These are phyloP conservation scores for Cynaeus angustus DNA, from an alignment of 2,888 invertebrate species.

Conservation along the genomic window DNA sequence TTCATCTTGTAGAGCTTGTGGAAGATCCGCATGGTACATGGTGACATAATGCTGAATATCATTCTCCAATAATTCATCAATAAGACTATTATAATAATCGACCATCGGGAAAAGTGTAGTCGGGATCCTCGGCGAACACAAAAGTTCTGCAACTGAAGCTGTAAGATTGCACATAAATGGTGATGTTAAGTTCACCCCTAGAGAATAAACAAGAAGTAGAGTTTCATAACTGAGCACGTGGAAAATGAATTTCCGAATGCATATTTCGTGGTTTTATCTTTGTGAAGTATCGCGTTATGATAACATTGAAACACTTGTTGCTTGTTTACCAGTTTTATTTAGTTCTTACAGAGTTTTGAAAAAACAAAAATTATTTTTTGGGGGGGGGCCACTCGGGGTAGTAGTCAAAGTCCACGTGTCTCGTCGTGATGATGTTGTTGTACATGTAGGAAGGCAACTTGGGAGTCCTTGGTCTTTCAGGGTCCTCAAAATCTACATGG, in stretches of 20 bases:
- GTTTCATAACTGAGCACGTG: no score
- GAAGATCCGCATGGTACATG: constrained; percentile 66
- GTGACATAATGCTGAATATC: constrained; percentile 74
- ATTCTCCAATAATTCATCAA: constrained; percentile 78
- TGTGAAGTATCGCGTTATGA: no score
- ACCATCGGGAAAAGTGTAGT: constrained; percentile 66
- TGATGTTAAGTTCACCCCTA: no score
- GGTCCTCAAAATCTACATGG: constrained; percentile 78
- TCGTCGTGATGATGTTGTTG: constrained; percentile 26
- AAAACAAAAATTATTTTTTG: constrained; percentile 14
- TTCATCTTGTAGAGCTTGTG: constrained; percentile 70
- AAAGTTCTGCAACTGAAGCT: neutral
- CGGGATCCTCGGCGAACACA: no score
- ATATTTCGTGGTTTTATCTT: no score
- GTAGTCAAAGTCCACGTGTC: constrained; percentile 21
- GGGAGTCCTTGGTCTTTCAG: constrained; percentile 76
- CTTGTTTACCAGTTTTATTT: no score
- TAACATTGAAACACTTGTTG: no score
- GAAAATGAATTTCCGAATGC: no score
- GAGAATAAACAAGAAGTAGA: no score
- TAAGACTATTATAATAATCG: constrained; percentile 83
- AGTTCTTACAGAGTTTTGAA: no score
- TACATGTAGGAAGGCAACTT: constrained; percentile 67
- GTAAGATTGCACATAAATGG: no score
- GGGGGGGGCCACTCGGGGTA: constrained; percentile 33